phyloP scores from a whole-genome alignment of 2,113 vertebrate species.

The Litocranius walleri region DNA sequence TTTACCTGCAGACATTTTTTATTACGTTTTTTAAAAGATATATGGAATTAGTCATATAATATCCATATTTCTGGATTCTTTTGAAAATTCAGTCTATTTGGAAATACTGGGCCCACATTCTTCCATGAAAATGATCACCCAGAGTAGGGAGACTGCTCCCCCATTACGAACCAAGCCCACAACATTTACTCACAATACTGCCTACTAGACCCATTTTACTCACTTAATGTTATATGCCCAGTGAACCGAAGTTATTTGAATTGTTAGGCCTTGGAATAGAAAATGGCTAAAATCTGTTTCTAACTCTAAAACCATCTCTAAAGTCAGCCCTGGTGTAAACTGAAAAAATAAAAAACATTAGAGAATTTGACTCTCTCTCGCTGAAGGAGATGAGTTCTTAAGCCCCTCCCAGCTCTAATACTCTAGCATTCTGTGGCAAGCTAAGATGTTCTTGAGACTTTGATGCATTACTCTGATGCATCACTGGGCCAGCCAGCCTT shows the following conservation, averaged over 20 bases:
- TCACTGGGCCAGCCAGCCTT: slow-evolving; percentile 68
- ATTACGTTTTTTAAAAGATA: neutral
- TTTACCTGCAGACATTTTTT: neutral
- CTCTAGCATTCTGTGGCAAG: slow-evolving; percentile 55
- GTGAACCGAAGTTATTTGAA: neutral
- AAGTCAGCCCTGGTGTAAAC: neutral
- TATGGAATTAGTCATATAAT: neutral
- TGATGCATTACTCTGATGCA: slow-evolving; percentile 73
- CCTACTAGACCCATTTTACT: neutral
- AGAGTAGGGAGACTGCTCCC: neutral
- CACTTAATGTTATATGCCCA: neutral
- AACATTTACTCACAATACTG: neutral
- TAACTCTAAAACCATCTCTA: slow-evolving; percentile 53
- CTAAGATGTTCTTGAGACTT: slow-evolving; percentile 72
- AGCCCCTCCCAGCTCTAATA: neutral
- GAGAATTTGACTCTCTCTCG: neutral
- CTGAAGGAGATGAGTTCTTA: neutral
- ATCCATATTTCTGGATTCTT: neutral
- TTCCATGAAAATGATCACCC: neutral
- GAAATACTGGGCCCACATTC: neutral
- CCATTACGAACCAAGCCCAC: accelerated
- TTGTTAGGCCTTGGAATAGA: neutral
- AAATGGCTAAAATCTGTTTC: neutral
- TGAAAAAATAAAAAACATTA: neutral
- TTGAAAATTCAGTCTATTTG: neutral